Evolutionary conservation across 2,888 invertebrate species (phyloP), one percentile per base, ranked within the genome.

Genomic region (Anaspis maculata): DNA sequence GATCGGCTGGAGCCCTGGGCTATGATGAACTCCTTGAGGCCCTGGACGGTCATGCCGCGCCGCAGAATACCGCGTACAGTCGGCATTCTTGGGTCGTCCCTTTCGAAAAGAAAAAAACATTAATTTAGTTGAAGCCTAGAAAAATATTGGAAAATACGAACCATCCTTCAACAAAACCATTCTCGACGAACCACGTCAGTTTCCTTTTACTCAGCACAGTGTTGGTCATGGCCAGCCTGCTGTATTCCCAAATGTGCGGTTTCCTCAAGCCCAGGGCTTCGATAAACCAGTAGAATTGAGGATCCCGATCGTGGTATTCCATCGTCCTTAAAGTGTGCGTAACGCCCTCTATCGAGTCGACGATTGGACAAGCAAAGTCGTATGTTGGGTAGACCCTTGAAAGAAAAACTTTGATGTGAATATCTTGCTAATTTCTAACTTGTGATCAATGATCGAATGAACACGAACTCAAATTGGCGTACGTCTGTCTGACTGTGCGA

Each of bases 331-430:
- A 70, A 0, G 95, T 91, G 61, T 99, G 98, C 0, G 98, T 99
- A 11, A 99, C 95, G 32, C 88, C 85, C 70, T 99, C 98, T 29
- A 96, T 74, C 10, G 94, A 84, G 67, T 99, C 98, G 29, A 99
- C 97, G 57, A 99, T 95, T 0, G 98, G 98, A 60, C 98, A 99
- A 1, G 98, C 96, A 70, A 99, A 99, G 69, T 99, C 98, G 59
- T 99, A 99, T 0, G 98, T 99, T 13, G 98, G 98, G 66, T 99
- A 99, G 0, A 95, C 96, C 58, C 94, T 94, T 64, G 12, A 67
- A 65, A 43, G 45, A 48, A 44, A 32, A 41, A 44, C n/a, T n/a
- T n/a, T n/a, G 6, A 30, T 9, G 14, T 29, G 14, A 29, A n/a
- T 12, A 27, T 27, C 15, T 19, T 25, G 9, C 19, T n/a, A 37